Conservation (phyloP, 1,140 invertebrate species). For the Leguminivora glycinivorella region DNA sequence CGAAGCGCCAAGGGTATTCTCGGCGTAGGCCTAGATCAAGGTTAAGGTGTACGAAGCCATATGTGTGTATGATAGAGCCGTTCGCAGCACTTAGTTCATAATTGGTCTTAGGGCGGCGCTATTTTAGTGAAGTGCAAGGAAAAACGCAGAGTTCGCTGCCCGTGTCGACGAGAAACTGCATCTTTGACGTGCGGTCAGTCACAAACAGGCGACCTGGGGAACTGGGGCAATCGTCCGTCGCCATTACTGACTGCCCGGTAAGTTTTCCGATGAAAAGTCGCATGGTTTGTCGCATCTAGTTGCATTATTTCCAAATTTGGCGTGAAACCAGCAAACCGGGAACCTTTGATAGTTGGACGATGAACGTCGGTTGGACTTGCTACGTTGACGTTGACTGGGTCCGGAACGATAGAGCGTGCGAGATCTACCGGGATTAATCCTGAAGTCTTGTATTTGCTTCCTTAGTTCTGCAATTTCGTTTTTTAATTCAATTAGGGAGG, state of each 20-base stretch:
- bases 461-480: neutral
- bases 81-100: neutral
- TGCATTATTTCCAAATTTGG: slow-evolving; percentile 38
- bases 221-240: slow-evolving; percentile 38
- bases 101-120: slow-evolving; percentile 16
- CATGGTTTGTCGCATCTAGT: slow-evolving; percentile 39
- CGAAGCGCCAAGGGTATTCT: slow-evolving; percentile 4
- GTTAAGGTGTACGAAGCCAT: neutral
- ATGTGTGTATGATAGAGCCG: neutral
- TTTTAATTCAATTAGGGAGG: neutral
- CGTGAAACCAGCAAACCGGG: slow-evolving; percentile 43
- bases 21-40: slow-evolving; percentile 6
- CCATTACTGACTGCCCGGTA: slow-evolving; percentile 39
- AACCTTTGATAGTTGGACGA: slow-evolving; percentile 33
- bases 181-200: slow-evolving; percentile 36
- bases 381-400: neutral
- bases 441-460: neutral
- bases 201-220: slow-evolving; percentile 41
- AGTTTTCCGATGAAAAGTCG: slow-evolving; percentile 38
- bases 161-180: slow-evolving; percentile 4
- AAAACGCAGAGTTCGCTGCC: slow-evolving; percentile 15
- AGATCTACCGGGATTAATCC: neutral
- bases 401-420: neutral
- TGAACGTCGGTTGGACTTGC: slow-evolving; percentile 26
- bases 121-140: neutral